Evolutionary conservation across 2,797 vertebrate genomes (phyloP), one percentile per base, ranked within the genome.

Genomic region (Synaphobranchus kaupii): DNA sequence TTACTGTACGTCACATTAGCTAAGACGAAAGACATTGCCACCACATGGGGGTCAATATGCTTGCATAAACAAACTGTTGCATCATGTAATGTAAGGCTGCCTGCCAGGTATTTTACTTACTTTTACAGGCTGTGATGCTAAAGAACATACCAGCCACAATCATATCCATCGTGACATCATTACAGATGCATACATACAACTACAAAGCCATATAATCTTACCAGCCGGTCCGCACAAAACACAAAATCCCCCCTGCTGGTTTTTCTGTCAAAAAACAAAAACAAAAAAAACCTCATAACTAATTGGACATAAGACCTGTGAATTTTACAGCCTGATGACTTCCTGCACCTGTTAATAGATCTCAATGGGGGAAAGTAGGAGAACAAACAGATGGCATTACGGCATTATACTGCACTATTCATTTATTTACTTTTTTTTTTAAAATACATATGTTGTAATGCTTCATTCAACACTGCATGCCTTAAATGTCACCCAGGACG

Each of bases 211-310:
- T 50, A 48, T 48, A 34, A 90, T 87, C 97, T 93, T 97, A 99
- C 98, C 97, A 99, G 95, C 90, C 98, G 97, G 94, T 99, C 98
- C 0, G 98, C 98, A 94, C 97, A 98, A 95, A 99, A 99, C 82
- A 99, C 97, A 90, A 99, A 99, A 96, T 99, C 98, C 86, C 98
- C 98, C 96, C 98, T 97, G 94, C 97, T 99, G 92, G 98, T 98
- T 91, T 97, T 97, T 94, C 98, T 96, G 89, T 88, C n/a, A 22
- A 54, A 86, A 86, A 71, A 84, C 39, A 60, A n/a, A 60, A 28
- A 90, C 91, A 0, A 89, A 13, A 68, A 56, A 84, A 22, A 84
- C 3, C 31, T 39, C 44, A 34, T 25, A 20, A 81, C 47, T 81
- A 81, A 81, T 25, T 81, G 47, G 17, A 25, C 47, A 47, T 5